Evolutionary conservation across 2,797 vertebrate species (phyloP), one percentile per base, ranked within the genome.

Genomic region (Rhincodon typus): DNA sequence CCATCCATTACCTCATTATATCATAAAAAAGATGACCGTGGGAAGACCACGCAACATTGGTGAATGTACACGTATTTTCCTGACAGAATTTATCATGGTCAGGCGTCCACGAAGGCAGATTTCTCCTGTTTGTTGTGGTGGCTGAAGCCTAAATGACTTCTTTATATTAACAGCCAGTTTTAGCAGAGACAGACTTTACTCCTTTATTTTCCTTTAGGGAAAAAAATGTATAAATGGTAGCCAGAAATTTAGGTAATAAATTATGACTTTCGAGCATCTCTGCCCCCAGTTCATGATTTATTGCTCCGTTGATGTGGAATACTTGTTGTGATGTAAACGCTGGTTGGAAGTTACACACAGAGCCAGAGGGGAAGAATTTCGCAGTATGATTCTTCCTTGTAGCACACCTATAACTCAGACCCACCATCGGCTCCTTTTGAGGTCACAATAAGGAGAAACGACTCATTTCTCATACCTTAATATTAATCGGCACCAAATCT

Each of bases 201-300:
- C n/a, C 62, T 93, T 66, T 93, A 66, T 69, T 93, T 69, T 2
- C 62, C n/a, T 23, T 38, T 69, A 38, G 57, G 57, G 12, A 69
- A 69, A 13, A 69, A 67, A 93, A 67, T 42, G 62, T 93, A 25
- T 42, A 67, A 93, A 23, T 23, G 21, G 21, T 23, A 19, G 90
- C 62, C 62, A 93, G 66, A 93, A 91, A 69, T 69, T 69, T 38
- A 69, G n/a, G 62, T 93, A n/a, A 93, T 93, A 93, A 69, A 38
- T 93, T 69, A 21, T 38, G 62, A 69, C 19, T 93, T 67, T 3
- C 7, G 13, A 42, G 66, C 90, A 93, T 23, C 62, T n/a, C 6
- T 34, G 88, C 4, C 34, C 5, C 50, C 87, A 90, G 87, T 67
- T 10, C 38, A 42, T 93, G 38, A 93, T 93, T 93, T 93, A 42